A percentile compares a stretch with the other conserved stretches of the same genome.
Evolutionary conservation across 1,140 invertebrate genomes (phyloP).

Genomic region (Drosophila ogumai): DNA sequence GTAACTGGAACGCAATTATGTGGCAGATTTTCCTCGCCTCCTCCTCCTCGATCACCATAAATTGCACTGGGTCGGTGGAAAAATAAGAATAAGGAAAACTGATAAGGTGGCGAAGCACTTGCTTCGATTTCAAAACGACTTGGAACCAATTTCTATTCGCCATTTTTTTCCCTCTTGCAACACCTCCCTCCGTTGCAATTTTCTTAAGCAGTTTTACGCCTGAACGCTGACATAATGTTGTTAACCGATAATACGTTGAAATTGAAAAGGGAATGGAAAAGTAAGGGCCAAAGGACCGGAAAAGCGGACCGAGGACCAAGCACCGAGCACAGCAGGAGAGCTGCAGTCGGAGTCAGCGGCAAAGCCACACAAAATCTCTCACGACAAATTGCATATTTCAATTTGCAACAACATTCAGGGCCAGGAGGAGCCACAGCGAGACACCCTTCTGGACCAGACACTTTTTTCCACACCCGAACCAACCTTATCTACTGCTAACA

Average conservation of each 20-base stretch:
- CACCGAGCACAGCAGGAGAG: slow-evolving; percentile 16
- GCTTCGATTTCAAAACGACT: slow-evolving; percentile 56
- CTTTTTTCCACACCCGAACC: slow-evolving; percentile 21
- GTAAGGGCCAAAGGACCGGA: slow-evolving; percentile 10
- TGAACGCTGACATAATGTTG: slow-evolving; percentile 83
- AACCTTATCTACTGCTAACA: slow-evolving; percentile 28
- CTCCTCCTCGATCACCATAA: slow-evolving; percentile 44
- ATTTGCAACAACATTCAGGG: slow-evolving; percentile 78
- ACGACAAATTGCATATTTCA: slow-evolving; percentile 83
- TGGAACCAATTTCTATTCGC: slow-evolving; percentile 44
- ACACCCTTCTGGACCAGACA: slow-evolving; percentile 58
- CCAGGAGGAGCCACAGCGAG: slow-evolving; percentile 28
- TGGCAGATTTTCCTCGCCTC: slow-evolving; percentile 56
- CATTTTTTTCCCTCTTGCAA: slow-evolving; percentile 33
- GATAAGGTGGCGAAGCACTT: slow-evolving; percentile 74
- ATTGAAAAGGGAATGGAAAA: slow-evolving; percentile 66
- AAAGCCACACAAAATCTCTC: slow-evolving; percentile 76
- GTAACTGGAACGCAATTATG: slow-evolving; percentile 81
- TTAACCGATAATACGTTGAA: slow-evolving; percentile 84
- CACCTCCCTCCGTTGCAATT: slow-evolving; percentile 52
- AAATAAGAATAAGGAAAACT: slow-evolving; percentile 58
- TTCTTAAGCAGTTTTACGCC: slow-evolving; percentile 84
- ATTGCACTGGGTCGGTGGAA: slow-evolving; percentile 32
- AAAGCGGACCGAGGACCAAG: slow-evolving; percentile 7
- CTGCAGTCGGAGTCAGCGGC: slow-evolving; percentile 32